Evolutionary conservation across 23 tunicate genomes (phyloP), one percentile per base, ranked within the genome.

Genomic region (Diplosoma virens): DNA sequence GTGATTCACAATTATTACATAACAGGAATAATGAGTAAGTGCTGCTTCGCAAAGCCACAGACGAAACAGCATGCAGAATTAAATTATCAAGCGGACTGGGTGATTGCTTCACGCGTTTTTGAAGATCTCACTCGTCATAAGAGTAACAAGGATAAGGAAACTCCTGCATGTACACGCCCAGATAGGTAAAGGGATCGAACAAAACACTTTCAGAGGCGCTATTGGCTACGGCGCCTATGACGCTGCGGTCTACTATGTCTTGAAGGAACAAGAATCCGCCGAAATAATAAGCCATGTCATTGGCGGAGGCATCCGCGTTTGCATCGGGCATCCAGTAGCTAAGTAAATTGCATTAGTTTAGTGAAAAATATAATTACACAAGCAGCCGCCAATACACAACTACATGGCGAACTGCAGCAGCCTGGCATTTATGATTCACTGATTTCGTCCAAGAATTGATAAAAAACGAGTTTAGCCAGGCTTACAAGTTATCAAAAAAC

Each of bases 141-240:
- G 90, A 58, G 56, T 89, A 95, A 65, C 99, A 95, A 1, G 95
- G 99, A 67, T 95, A 95, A 9, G 99, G 96, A 52, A 89, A 95
- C 66, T 89, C 82, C 52, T 95, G 99, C 69, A 95, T 26, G 73
- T 89, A 89, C 1, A 37, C 52, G 20, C 96, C 96, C 32, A 71
- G n/a, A 28, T 52, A 73, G 11, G 36, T n/a, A 23, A 27, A 18
- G 1, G 37, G 75, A 32, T 54, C 33, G 9, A 30, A 5, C 2
- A 61, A n/a, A 4, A 52, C 1, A 2, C 77, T 26, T 1, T 28
- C 33, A 27, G 45, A 55, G 25, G 16, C 55, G 32, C 65, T 69
- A 16, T 58, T 50, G n/a, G 25, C 67, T 22, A 78, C 23, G 1
- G 32, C 32, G 28, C 76, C 67, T 1, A 76, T 86, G 25, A 72